Evolutionary conservation across 2,888 invertebrate species (phyloP), one percentile per base, ranked within the genome.

Genomic region (Drosophila mayaguana): DNA sequence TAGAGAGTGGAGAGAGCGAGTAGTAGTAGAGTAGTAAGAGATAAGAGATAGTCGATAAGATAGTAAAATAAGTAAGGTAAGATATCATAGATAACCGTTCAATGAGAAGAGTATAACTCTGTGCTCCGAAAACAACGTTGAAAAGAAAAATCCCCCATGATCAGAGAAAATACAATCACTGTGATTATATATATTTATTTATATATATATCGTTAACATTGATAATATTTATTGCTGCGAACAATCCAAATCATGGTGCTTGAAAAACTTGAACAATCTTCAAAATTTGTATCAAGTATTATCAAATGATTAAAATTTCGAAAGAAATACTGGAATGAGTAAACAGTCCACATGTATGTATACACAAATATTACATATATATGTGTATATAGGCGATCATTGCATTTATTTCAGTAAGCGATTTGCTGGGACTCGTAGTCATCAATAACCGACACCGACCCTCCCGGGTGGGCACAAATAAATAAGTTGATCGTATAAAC

Each of bases 271-370:
- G 3, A n/a, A 12, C 11, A n/a, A n/a, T 18, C 54, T 12, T n/a
- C 3, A 6, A 6, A 28, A 40, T 20, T 16, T 22, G 7, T 28
- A 50, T 50, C 3, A n/a, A 59, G 16, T 25, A 18, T 64, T 64
- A 77, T 75, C 75, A 63, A 36, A 66, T 77, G 61, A 65, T 75
- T 79, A 70, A 65, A 63, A 50, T 18, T 51, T 22, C 25, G 25
- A 46, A 22, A 46, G 11, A 1, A 48, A 11, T 28, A n/a, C 11
- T 25, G 1, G 16, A 46, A 45, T 14, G 6, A 20, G 11, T 12
- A 43, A 54, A 55, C 22, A 22, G 9, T 22, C 8, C 25, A 12
- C 7, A 38, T 20, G 22, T 51, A 9, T n/a, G n/a, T n/a, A 28
- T 22, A 40, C 25, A 25, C 9, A 40, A n/a, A 25, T 40, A 40